Evolutionary conservation across 2,888 invertebrate species (phyloP).

Genomic region (Gymnoscelis rufifasciata): DNA sequence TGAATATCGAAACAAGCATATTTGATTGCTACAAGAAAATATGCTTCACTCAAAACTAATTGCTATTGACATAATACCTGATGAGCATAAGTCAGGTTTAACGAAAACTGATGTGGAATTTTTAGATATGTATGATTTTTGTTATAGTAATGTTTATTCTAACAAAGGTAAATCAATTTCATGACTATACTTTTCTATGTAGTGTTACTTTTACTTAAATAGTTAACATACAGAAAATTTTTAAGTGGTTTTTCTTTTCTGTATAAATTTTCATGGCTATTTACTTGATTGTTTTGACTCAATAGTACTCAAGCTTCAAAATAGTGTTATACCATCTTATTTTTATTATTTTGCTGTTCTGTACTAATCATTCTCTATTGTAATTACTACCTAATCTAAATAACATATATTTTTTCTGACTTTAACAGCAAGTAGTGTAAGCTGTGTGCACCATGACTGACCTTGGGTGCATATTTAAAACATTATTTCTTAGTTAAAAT

Average conservation of each 20-base stretch:
- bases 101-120: conserved; percentile 13
- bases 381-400: too few relatives aligned
- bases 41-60: neutral
- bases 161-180: conserved; percentile 27
- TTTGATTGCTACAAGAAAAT: neutral
- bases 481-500: conserved; percentile 33
- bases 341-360: too few relatives aligned
- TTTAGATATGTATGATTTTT: conserved; percentile 22
- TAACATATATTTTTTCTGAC: too few relatives aligned
- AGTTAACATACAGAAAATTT: too few relatives aligned
- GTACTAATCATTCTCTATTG: too few relatives aligned
- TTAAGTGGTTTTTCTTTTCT: too few relatives aligned
- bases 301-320: too few relatives aligned
- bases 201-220: conserved; percentile 17
- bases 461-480: conserved; percentile 41
- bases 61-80: neutral
- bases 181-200: conserved; percentile 25
- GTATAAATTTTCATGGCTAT: too few relatives aligned
- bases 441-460: conserved; percentile 53
- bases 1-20: neutral
- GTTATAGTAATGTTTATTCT: conserved; percentile 20
- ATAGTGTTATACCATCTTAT: too few relatives aligned
- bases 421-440: neutral
- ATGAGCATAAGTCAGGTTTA: neutral
- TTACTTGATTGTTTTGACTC: too few relatives aligned